A percentile compares a stretch with the other conserved stretches of the same genome.
These are phyloP conservation scores for Nyctibius bracteatus DNA, from an alignment of 2,113 vertebrate species.

Conservation along the genomic window DNA sequence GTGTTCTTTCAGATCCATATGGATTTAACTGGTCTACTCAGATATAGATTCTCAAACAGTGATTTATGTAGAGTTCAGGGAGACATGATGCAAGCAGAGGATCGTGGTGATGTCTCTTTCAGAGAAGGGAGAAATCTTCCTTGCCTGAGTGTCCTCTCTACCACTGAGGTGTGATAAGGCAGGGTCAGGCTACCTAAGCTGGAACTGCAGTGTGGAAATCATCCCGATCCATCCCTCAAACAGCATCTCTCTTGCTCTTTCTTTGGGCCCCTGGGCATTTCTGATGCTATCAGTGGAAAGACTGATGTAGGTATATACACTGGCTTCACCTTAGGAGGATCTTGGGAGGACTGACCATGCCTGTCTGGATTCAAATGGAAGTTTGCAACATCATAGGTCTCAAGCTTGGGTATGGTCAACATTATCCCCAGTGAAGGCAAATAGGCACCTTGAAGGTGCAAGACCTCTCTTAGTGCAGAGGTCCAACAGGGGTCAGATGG, in stretches of 20 bases:
- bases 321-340: no score
- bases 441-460: neutral
- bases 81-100: neutral
- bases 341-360: no score
- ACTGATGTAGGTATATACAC: no score
- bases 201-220: no score
- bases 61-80: fast-evolving
- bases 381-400: neutral
- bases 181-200: no score
- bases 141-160: neutral
- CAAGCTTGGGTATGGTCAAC: neutral
- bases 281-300: no score
- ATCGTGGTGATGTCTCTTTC: neutral
- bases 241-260: no score
- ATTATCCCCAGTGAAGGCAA: neutral
- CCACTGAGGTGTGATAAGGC: fast-evolving
- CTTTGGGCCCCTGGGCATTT: no score
- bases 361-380: no score
- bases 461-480: neutral
- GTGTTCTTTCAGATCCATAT: neutral
- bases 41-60: neutral
- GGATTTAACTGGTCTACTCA: neutral
- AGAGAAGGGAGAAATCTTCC: neutral
- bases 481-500: neutral
- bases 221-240: no score